Evolutionary conservation across 2,888 invertebrate genomes (phyloP).

Genomic region (Dolichomitus sp.): DNA sequence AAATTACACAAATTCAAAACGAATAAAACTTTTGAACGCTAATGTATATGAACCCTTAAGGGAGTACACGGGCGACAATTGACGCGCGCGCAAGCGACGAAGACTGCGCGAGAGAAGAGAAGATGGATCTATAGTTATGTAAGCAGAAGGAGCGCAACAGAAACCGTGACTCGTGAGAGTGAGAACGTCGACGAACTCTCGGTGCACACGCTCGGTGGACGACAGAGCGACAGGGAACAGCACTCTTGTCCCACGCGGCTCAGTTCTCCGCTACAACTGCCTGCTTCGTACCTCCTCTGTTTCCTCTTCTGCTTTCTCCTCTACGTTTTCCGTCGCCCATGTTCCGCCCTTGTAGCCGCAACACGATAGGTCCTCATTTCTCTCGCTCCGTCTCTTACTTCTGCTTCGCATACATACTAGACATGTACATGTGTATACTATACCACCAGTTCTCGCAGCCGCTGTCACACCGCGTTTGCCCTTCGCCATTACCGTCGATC

Average conservation of each 20-base stretch:
- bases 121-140: conserved; percentile 24
- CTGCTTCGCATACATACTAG: background rate
- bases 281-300: conserved; percentile 37
- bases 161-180: conserved; percentile 37
- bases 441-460: conserved; percentile 17
- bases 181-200: conserved; percentile 20
- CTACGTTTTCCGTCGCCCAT: conserved; percentile 34
- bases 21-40: no score
- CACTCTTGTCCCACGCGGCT: conserved; percentile 82
- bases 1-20: no score
- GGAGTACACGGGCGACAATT: background rate
- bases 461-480: conserved; percentile 40
- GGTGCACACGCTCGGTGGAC: conserved; percentile 68
- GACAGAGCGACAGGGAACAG: conserved; percentile 77
- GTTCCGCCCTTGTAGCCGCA: conserved; percentile 36
- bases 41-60: no score
- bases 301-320: conserved; percentile 27
- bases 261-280: conserved; percentile 77
- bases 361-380: conserved; percentile 36
- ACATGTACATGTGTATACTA: background rate
- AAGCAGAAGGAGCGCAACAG: conserved; percentile 29
- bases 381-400: conserved; percentile 16
- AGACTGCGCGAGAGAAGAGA: background rate
- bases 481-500: conserved; percentile 64
- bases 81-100: conserved; percentile 1